Conservation (phyloP, 1,140 invertebrate genomes). For the Hyphantria cunea region DNA sequence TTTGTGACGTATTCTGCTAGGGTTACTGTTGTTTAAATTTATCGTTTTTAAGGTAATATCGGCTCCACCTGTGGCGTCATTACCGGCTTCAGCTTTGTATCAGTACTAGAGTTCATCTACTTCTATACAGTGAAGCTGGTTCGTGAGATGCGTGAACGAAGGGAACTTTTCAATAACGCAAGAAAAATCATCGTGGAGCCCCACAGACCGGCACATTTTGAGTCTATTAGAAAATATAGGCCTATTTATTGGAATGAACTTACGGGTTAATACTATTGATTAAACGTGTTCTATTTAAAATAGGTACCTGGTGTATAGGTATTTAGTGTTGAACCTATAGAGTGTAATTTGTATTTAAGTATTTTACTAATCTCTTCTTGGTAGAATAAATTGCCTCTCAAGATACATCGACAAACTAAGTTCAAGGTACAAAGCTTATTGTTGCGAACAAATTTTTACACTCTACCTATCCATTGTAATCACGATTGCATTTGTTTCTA, state of each 20-base stretch:
- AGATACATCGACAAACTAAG: too few species aligned
- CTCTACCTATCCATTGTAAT: too few species aligned
- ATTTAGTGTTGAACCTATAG: too few species aligned
- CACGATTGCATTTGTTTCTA: too few species aligned
- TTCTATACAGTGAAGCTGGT: conserved; percentile 75
- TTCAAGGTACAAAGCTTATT: too few species aligned
- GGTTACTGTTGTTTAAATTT: background rate
- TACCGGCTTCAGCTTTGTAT: conserved; percentile 84
- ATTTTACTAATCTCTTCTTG: too few species aligned
- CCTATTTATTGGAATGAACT: conserved; percentile 73
- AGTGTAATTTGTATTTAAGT: too few species aligned
- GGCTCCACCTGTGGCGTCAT: conserved; percentile 85
- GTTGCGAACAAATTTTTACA: too few species aligned
- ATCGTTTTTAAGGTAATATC: conserved; percentile 78
- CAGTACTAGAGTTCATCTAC: conserved; percentile 82
- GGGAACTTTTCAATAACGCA: conserved; percentile 25
- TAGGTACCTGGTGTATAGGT: too few species aligned
- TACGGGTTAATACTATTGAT: conserved; percentile 12
- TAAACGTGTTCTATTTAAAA: too few species aligned
- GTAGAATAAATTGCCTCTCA: too few species aligned
- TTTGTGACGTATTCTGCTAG: too few species aligned
- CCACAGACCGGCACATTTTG: conserved; percentile 35
- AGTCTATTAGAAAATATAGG: conserved; percentile 52
- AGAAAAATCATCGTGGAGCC: conserved; percentile 14
- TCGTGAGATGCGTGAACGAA: conserved; percentile 45